Percentiles rank a stretch among this genome's conserved stretches.
Conservation (phyloP, 2,113 vertebrate genomes). For the Hippocampus comes region DNA sequence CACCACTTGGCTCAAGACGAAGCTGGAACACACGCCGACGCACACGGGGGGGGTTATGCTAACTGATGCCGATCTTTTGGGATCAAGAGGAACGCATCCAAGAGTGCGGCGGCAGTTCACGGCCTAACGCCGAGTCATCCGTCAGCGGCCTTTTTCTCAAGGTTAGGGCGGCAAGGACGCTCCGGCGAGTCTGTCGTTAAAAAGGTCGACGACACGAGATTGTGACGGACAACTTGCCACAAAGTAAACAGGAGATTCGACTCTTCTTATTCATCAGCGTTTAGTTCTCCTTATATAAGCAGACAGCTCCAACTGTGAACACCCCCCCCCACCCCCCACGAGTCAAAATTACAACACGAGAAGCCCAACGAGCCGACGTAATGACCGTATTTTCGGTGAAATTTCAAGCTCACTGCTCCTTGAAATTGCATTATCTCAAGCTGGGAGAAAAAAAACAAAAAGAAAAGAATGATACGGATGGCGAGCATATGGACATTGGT, state of each 20-base stretch:
- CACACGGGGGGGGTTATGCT: neutral
- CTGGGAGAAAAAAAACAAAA: too few species aligned
- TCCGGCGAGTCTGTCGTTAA: neutral
- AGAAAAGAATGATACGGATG: too few species aligned
- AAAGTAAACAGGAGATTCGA: neutral
- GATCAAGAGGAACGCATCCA: neutral
- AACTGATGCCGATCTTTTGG: neutral
- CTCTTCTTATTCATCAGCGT: neutral
- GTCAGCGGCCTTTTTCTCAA: neutral
- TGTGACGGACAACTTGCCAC: neutral
- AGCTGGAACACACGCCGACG: neutral
- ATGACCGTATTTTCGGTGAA: slow-evolving; percentile 6
- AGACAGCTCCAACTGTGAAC: slow-evolving; percentile 1
- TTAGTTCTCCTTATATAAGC: neutral
- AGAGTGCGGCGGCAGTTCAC: neutral
- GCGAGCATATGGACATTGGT: neutral
- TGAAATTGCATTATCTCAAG: slow-evolving; percentile 7
- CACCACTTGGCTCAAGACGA: slow-evolving; percentile 38
- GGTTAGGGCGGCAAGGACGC: neutral
- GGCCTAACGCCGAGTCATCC: neutral
- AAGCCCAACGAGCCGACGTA: neutral
- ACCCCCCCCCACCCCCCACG: slow-evolving; percentile 22
- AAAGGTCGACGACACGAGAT: neutral
- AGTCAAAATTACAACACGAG: neutral
- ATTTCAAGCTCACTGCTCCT: slow-evolving; percentile 9